These are phyloP conservation scores for Bombus turneri DNA, from an alignment of 1,140 invertebrate genomes.

Conservation along the genomic window DNA sequence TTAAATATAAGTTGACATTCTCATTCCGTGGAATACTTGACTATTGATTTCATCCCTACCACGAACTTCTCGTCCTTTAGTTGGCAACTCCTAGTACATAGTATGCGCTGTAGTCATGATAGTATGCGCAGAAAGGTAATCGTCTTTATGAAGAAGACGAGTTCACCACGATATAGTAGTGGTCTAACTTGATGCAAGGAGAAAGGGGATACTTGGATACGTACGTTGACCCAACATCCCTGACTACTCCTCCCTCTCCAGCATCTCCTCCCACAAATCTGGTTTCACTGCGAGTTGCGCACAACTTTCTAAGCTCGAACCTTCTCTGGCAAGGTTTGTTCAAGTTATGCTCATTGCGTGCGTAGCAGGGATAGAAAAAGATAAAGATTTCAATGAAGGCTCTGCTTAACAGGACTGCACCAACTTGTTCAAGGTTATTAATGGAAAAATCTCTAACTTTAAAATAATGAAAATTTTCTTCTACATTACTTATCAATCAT, in stretches of 20 bases:
- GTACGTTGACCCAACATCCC: conserved; percentile 61
- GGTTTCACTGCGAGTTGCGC: conserved; percentile 59
- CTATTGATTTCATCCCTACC: conserved; percentile 62
- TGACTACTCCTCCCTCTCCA: conserved; percentile 37
- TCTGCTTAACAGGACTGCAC: conserved; percentile 24
- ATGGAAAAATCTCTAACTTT: neutral
- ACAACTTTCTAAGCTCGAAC: conserved; percentile 64
- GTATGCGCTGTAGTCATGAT: conserved; percentile 51
- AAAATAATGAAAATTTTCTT: neutral
- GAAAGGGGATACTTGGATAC: conserved; percentile 46
- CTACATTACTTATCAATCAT: conserved; percentile 13
- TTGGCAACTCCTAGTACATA: conserved; percentile 48
- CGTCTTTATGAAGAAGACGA: conserved; percentile 56
- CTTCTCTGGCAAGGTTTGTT: conserved; percentile 41
- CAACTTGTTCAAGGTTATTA: conserved; percentile 28
- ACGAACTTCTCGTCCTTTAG: conserved; percentile 46
- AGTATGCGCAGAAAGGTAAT: conserved; percentile 61
- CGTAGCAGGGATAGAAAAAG: conserved; percentile 36
- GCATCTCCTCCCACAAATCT: conserved; percentile 40
- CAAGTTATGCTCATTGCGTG: conserved; percentile 49
- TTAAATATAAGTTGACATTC: conserved; percentile 63
- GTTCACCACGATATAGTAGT: conserved; percentile 63
- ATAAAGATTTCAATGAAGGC: conserved; percentile 16
- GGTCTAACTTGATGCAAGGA: conserved; percentile 53
- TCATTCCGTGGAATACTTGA: conserved; percentile 64